Percentiles rank a stretch among this genome's conserved stretches.
Conservation (phyloP, 2,113 vertebrate genomes). For the Rafetus swinhoei region DNA sequence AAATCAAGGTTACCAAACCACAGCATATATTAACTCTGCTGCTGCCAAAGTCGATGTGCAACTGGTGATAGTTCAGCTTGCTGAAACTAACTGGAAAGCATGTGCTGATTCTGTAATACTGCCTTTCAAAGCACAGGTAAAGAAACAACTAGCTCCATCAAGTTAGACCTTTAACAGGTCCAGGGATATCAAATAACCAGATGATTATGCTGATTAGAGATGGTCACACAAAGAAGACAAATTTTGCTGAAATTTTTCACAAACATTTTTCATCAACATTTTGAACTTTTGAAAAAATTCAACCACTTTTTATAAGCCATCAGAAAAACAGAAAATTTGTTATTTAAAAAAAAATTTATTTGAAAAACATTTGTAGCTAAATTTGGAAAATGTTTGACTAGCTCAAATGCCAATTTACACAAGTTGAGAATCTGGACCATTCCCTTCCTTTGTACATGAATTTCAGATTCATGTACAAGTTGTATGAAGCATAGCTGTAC, state of each 20-base stretch:
- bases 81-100: slow-evolving; percentile 63
- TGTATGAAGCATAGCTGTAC: background rate
- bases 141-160: background rate
- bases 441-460: background rate
- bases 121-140: slow-evolving; percentile 74
- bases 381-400: background rate
- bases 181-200: background rate
- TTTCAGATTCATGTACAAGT: background rate
- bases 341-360: background rate
- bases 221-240: background rate
- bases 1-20: slow-evolving; percentile 74
- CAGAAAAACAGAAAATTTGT: background rate
- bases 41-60: slow-evolving; percentile 61
- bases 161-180: background rate
- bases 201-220: background rate
- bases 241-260: background rate
- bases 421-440: background rate
- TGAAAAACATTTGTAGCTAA: background rate
- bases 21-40: slow-evolving; percentile 61
- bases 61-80: slow-evolving; percentile 69
- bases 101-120: slow-evolving; percentile 67
- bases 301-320: background rate
- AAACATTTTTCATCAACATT: background rate
- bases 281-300: background rate
- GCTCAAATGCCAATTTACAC: background rate